Evolutionary conservation across 2,113 vertebrate genomes (phyloP), one percentile per base, ranked within the genome.

Genomic region (Theropithecus gelada): DNA sequence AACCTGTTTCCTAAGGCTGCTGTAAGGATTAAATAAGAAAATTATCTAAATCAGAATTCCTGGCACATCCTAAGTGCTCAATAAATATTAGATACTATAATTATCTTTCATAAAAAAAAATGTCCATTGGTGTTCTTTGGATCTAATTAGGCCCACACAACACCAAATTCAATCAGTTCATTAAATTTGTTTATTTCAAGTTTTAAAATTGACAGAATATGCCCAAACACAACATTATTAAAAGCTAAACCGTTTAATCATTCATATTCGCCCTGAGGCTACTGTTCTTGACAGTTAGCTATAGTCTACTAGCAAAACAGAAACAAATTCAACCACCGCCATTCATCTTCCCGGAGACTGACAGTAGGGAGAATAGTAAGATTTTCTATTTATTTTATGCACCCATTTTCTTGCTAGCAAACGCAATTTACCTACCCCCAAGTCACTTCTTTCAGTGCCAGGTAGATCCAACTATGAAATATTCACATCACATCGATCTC

Each of bases 141-240:
- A 25, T 85, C 57, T 55, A 84, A 80, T 88, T 92, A 96, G 79
- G 17, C 40, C 45, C 81, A 95, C 64, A 73, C 8, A 84, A 61
- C 66, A 94, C 8, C 18, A 87, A 88, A 73, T 59, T 59, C 22
- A 35, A 88, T 91, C 66, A 81, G 57, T 82, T 93, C 55, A 93
- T 82, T 90, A 57, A 78, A 73, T 73, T 83, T 95, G 75, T 89
- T 92, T 96, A 84, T 75, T 84, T 83, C 35, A 61, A 48, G 38
- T 84, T 80, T 96, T 35, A 1, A 57, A 84, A 97, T 73, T 94
- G 70, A 84, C 30, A 86, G 52, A 94, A 64, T 72, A 85, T 94
- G 12, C 22, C 48, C 52, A 52, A 64, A 73, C 76, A 93, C 64
- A 93, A 82, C 18, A 81, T 45, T n/a, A 89, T 3, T 88, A 52